Conservation (phyloP, 2,113 vertebrate genomes). For the Coturnix japonica region DNA sequence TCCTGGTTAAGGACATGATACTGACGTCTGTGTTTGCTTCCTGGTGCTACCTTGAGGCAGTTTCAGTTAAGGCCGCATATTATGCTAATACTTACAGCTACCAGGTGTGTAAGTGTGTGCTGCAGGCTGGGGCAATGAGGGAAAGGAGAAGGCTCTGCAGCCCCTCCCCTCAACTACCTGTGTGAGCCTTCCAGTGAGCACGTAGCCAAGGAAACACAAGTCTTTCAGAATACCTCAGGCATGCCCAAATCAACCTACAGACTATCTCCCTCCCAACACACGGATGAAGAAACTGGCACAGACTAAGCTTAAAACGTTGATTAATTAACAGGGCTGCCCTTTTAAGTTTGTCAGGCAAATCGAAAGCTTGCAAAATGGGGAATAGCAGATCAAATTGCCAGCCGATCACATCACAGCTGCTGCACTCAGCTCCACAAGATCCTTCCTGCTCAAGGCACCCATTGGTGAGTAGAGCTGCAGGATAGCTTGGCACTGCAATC, state of each 20-base stretch:
- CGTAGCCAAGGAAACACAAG: neutral
- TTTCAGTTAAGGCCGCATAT: neutral
- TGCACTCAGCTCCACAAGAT: neutral
- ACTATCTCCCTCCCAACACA: accelerated
- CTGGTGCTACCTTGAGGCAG: neutral
- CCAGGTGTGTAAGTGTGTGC: neutral
- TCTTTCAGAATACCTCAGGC: neutral
- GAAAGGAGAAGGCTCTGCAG: neutral
- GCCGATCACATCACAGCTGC: accelerated
- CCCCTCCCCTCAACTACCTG: neutral
- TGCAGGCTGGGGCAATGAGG: neutral
- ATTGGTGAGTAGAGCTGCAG: accelerated
- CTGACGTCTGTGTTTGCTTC: neutral
- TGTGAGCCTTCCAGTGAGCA: accelerated
- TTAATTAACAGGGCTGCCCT: neutral
- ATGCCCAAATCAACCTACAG: neutral
- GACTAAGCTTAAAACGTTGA: accelerated
- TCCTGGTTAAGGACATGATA: neutral
- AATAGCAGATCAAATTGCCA: accelerated
- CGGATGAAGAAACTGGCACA: neutral
- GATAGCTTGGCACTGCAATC: neutral
- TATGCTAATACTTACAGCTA: neutral
- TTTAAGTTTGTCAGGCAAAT: neutral
- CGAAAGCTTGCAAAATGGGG: neutral
- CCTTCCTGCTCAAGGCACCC: accelerated